A percentile compares a stretch with the other conserved stretches of the same genome.
Conservation (phyloP, 2,113 vertebrate species). For the Peucedramus taeniatus region DNA sequence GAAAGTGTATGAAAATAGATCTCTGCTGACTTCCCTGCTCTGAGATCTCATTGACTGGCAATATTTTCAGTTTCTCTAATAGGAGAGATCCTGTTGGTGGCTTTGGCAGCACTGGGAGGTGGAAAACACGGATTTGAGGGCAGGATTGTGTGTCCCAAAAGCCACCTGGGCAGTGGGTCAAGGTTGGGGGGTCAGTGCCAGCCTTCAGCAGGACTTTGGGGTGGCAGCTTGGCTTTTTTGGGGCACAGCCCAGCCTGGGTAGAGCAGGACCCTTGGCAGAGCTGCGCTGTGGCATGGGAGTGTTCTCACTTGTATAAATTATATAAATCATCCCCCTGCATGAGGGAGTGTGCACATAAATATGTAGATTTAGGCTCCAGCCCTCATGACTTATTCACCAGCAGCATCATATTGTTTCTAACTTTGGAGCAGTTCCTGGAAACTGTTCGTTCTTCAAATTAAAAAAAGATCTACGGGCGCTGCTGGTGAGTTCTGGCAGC, state of each 20-base stretch:
- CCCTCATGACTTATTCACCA: slow-evolving; percentile 67
- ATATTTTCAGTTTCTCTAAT: neutral
- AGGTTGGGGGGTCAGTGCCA: neutral
- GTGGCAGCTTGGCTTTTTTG: neutral
- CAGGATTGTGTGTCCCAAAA: neutral
- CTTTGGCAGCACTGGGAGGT: neutral
- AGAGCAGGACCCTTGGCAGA: neutral
- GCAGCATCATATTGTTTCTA: slow-evolving; percentile 64
- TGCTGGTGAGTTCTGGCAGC: neutral
- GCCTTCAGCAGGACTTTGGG: neutral
- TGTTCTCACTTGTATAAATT: neutral
- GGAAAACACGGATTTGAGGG: accelerated
- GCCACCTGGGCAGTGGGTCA: neutral
- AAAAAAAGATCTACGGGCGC: slow-evolving; percentile 24
- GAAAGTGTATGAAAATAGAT: neutral
- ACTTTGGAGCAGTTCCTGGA: slow-evolving; percentile 64
- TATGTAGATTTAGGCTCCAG: slow-evolving; percentile 52
- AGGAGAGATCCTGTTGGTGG: neutral
- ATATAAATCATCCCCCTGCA: neutral
- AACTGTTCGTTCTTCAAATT: slow-evolving; percentile 50
- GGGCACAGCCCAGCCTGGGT: neutral
- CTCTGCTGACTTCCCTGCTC: neutral
- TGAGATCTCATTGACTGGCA: neutral
- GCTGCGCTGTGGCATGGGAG: neutral
- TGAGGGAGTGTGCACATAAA: slow-evolving; percentile 34